These are phyloP conservation scores for Mamestra brassicae DNA, from an alignment of 2,888 invertebrate genomes.

Conservation along the genomic window DNA sequence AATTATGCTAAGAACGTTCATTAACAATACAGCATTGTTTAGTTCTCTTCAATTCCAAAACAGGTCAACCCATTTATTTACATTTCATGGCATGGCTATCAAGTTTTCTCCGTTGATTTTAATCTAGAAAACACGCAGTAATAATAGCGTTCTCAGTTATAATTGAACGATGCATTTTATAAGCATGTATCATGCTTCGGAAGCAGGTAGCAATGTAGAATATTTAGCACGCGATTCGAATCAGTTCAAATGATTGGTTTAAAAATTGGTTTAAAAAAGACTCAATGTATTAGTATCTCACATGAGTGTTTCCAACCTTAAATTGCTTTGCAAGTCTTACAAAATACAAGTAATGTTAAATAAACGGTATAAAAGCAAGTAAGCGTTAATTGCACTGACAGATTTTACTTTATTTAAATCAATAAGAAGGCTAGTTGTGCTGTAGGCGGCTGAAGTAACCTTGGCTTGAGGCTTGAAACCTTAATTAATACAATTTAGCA, in stretches of 20 bases:
- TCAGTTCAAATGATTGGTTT: conserved; percentile 14
- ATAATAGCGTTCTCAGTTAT: conserved; percentile 30
- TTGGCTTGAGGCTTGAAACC: conserved; percentile 37
- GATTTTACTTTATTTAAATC: conserved; percentile 4
- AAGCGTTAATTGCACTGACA: conserved; percentile 4
- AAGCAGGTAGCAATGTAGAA: conserved; percentile 49
- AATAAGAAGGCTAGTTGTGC: conserved; percentile 7
- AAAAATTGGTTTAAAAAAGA: conserved; percentile 1
- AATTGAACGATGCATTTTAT: conserved; percentile 50
- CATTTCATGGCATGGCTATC: conserved; percentile 16
- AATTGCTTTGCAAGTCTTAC: background rate
- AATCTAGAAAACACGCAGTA: conserved; percentile 46
- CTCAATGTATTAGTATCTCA: background rate
- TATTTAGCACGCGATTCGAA: conserved; percentile 35
- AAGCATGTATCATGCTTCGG: conserved; percentile 47
- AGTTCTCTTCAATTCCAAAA: conserved; percentile 15
- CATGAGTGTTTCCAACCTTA: background rate
- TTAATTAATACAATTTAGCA: conserved; percentile 45
- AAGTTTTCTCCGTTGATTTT: conserved; percentile 43
- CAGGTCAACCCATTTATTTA: conserved; percentile 19
- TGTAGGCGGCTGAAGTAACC: conserved; percentile 40
- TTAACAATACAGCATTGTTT: conserved; percentile 1
- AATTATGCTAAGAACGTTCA: background rate
- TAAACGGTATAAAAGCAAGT: conserved; percentile 5
- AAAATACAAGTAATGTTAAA: background rate